These are phyloP conservation scores for Brachionus manjavacas DNA, from an alignment of 1,140 invertebrate species.

Conservation along the genomic window DNA sequence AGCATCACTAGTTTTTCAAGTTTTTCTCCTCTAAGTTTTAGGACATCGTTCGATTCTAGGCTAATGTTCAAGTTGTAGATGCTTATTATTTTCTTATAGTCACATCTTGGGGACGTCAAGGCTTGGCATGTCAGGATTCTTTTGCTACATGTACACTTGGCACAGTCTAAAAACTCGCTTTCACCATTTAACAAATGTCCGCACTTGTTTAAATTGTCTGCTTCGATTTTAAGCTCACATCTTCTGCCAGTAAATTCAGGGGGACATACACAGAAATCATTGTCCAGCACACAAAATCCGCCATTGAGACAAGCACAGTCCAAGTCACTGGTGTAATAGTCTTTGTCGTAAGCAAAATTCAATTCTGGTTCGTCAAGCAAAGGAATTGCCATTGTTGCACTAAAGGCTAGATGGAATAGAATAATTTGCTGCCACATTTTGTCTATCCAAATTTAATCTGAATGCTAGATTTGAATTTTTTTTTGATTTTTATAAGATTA, in stretches of 20 bases:
- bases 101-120: not conserved
- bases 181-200: slow-evolving; percentile 41
- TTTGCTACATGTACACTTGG: slow-evolving; percentile 27
- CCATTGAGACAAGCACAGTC: slow-evolving; percentile 24
- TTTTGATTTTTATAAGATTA: not conserved
- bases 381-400: not conserved
- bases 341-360: not conserved
- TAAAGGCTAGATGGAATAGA: not conserved
- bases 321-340: not conserved
- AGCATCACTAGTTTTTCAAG: not conserved
- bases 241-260: not conserved
- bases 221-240: slow-evolving; percentile 28
- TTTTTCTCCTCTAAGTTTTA: not conserved
- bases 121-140: slow-evolving; percentile 6
- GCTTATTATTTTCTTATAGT: not conserved
- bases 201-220: not conserved
- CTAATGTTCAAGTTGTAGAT: slow-evolving; percentile 11
- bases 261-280: slow-evolving; percentile 41
- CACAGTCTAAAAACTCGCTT: slow-evolving; percentile 29
- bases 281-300: slow-evolving; percentile 27
- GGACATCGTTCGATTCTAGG: not conserved
- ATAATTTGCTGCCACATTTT: not conserved
- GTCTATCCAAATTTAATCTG: not conserved
- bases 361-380: not conserved
- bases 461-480: not conserved